Conservation (phyloP, 1,140 invertebrate genomes). For the Cotesia glomerata region DNA sequence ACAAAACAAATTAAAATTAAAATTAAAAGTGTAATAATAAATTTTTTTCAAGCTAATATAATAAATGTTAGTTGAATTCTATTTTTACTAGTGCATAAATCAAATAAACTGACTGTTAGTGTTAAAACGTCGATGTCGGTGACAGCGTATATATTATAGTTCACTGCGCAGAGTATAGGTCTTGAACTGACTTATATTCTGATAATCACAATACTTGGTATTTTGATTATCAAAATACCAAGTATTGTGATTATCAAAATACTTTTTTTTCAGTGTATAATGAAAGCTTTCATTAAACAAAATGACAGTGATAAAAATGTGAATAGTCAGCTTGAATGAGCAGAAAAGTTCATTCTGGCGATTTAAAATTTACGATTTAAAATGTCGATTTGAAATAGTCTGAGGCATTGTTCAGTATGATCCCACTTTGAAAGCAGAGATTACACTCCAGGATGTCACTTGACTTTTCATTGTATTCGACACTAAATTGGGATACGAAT, state of each 20-base stretch:
- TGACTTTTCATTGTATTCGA: constrained; percentile 19
- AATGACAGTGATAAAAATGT: background rate
- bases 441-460: constrained; percentile 24
- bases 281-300: background rate
- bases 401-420: constrained; percentile 23
- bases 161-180: too few relatives aligned
- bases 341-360: background rate
- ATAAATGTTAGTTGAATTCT: too few relatives aligned
- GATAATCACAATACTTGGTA: too few relatives aligned
- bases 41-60: too few relatives aligned
- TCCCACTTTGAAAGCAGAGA: constrained; percentile 20
- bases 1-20: too few relatives aligned
- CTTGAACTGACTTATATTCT: too few relatives aligned
- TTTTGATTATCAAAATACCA: too few relatives aligned
- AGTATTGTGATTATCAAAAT: background rate
- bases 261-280: background rate
- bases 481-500: constrained; percentile 5
- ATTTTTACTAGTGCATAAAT: too few relatives aligned
- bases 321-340: constrained; percentile 12
- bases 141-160: too few relatives aligned
- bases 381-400: constrained; percentile 20
- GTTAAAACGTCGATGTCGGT: too few relatives aligned
- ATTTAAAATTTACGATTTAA: constrained; percentile 14
- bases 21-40: too few relatives aligned
- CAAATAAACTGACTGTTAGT: too few relatives aligned